These are phyloP conservation scores for Drosophila sordidula DNA, from an alignment of 2,888 invertebrate genomes.

Conservation along the genomic window DNA sequence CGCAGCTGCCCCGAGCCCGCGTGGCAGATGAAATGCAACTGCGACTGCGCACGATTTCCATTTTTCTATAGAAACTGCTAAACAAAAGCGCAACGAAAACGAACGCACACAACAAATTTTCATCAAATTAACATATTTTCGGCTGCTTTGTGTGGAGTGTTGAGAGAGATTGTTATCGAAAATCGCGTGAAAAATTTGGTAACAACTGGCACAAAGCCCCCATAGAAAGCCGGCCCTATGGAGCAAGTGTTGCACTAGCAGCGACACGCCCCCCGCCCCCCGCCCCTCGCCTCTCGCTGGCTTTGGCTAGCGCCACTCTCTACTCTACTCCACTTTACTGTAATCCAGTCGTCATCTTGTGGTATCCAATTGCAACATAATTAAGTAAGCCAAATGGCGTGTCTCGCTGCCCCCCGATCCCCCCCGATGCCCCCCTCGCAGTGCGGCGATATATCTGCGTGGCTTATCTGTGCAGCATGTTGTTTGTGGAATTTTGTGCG, in stretches of 20 bases:
- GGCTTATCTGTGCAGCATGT: slow-evolving; percentile 23
- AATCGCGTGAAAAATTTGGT: slow-evolving; percentile 47
- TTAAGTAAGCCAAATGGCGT: slow-evolving; percentile 74
- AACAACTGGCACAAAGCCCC: slow-evolving; percentile 8
- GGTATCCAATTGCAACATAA: slow-evolving; percentile 79
- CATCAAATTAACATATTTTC: slow-evolving; percentile 78
- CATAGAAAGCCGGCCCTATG: slow-evolving; percentile 29
- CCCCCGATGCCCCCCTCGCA: background rate
- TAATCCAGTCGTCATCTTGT: slow-evolving; percentile 39
- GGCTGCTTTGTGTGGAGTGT: slow-evolving; percentile 39
- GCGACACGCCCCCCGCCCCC: background rate
- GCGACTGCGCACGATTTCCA: slow-evolving; percentile 69
- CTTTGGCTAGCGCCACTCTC: slow-evolving; percentile 25
- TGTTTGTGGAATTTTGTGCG: slow-evolving; percentile 70
- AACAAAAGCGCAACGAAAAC: slow-evolving; percentile 65
- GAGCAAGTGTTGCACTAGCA: slow-evolving; percentile 26
- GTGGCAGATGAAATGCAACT: slow-evolving; percentile 37
- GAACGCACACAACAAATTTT: slow-evolving; percentile 62
- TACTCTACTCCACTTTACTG: slow-evolving; percentile 7
- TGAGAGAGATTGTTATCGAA: slow-evolving; percentile 29
- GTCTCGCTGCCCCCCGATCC: slow-evolving; percentile 35
- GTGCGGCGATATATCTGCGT: too few species aligned
- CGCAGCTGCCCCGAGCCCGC: background rate
- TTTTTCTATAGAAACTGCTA: slow-evolving; percentile 66
- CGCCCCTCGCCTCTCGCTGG: background rate